Evolutionary conservation across 2,888 invertebrate genomes (phyloP), one percentile per base, ranked within the genome.

Genomic region (Eurytoma adleriae): DNA sequence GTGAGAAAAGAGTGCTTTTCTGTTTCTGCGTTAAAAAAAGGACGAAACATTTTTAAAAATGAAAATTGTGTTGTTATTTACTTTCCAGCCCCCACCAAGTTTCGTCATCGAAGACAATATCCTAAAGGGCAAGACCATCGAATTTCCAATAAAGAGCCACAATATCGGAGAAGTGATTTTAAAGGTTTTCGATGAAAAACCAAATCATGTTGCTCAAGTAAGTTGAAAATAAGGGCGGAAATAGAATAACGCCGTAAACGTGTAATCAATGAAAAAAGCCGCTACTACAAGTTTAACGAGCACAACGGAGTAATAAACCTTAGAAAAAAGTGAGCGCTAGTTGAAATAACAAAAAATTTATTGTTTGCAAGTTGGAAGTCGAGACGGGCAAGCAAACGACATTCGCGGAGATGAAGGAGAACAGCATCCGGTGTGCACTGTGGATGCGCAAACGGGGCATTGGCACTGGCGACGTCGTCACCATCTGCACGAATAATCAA

Each of bases 371-470:
- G 89, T 71, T 87, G 16, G 87, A 88, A 13, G 83, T 80, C 0
- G 16, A 76, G 5, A 87, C 87, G 3, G 86, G 82, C 2, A 20
- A 78, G n/a, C 54, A 83, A 27, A 84, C 86, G 0, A 87, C 86
- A 0, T 88, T 83, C 18, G 76, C 18, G 1, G 78, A 86, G 13
- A 85, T 90, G 82, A 67, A 61, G 61, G 86, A 87, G 7, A 83
- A 85, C 12, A 83, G 81, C 14, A 79, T 87, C 3, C 87, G 87
- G 76, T 90, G 89, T 50, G 87, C 88, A 0, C 67, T 88, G 5
- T 90, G 89, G 89, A 10, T 89, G 76, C 84, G 81, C 62, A 84
- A 86, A 18, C 82, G 87, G 71, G 86, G 87, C 0, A 59, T 89
- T 2, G 66, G 74, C 40, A 67, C 77, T 0, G 84, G 83, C 2